phyloP scores from a whole-genome alignment of 2,113 vertebrate species.

The Pollimyrus isidori region DNA sequence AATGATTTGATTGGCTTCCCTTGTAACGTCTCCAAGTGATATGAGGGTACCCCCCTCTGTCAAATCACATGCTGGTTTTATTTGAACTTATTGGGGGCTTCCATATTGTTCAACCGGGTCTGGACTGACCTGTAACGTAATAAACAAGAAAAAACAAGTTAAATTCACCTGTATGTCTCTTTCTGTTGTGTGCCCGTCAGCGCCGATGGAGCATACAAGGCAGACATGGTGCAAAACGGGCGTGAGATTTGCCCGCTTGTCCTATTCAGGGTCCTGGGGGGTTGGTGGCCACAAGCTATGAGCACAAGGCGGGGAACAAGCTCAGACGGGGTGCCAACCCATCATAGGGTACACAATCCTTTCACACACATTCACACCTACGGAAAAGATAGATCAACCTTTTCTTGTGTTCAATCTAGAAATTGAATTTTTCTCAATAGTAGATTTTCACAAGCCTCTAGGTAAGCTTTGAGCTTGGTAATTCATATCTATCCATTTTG shows the following conservation, averaged over 20 bases:
- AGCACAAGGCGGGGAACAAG: background rate
- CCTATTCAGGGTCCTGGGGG: background rate
- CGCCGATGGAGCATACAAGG: background rate
- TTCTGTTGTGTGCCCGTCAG: background rate
- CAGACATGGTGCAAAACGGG: background rate
- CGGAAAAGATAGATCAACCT: background rate
- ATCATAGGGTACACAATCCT: background rate
- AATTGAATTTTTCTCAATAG: background rate
- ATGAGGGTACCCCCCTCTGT: too few species aligned
- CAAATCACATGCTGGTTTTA: too few species aligned
- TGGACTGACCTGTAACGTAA: background rate
- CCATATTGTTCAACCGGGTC: background rate
- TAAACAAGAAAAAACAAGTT: background rate
- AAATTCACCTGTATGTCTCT: background rate
- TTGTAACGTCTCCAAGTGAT: background rate
- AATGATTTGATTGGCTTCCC: background rate
- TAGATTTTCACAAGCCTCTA: background rate
- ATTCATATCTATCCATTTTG: background rate
- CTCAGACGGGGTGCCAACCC: background rate
- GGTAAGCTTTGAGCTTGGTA: background rate
- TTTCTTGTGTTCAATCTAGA: background rate
- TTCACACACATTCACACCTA: background rate
- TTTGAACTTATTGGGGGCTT: background rate
- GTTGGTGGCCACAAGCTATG: background rate
- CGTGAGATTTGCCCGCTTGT: background rate